phyloP scores from a whole-genome alignment of 2,888 invertebrate species.

The Apomyelois bistriatella region DNA sequence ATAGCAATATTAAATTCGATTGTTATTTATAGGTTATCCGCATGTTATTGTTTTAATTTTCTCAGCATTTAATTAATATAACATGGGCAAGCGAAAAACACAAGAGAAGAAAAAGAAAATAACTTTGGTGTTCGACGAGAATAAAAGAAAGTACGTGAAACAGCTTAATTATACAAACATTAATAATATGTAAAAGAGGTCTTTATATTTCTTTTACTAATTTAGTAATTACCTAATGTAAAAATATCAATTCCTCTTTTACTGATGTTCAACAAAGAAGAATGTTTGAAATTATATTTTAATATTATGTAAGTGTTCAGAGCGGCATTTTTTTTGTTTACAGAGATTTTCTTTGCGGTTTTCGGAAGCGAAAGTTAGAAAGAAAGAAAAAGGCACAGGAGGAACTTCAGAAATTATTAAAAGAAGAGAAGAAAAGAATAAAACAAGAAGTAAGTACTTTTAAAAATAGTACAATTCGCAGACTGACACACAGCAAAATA shows the following conservation, averaged over 20 bases:
- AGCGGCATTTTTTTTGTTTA: conserved; percentile 38
- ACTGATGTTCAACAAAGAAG: too few relatives aligned
- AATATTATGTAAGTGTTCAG: too few relatives aligned
- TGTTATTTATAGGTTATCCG: not conserved
- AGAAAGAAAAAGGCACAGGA: conserved; percentile 87
- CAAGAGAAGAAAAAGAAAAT: conserved; percentile 58
- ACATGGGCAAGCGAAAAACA: conserved; percentile 57
- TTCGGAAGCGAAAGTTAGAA: conserved; percentile 89
- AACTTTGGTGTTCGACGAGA: conserved; percentile 65
- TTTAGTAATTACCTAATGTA: too few relatives aligned
- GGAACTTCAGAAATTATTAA: conserved; percentile 84
- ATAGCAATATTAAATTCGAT: too few relatives aligned
- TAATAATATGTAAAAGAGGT: not conserved
- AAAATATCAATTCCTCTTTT: too few relatives aligned
- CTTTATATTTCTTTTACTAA: too few relatives aligned
- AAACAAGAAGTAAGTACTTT: conserved; percentile 82
- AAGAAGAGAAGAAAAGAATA: conserved; percentile 87
- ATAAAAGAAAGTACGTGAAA: conserved; percentile 57
- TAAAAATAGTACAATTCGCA: not conserved
- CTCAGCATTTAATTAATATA: not conserved
- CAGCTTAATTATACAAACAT: not conserved
- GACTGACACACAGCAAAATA: too few relatives aligned
- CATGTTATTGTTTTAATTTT: not conserved
- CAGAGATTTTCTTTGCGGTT: conserved; percentile 90
- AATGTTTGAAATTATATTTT: too few relatives aligned